Evolutionary conservation across 2,113 vertebrate species (phyloP), one percentile per base, ranked within the genome.

Genomic region (Sturnus vulgaris): DNA sequence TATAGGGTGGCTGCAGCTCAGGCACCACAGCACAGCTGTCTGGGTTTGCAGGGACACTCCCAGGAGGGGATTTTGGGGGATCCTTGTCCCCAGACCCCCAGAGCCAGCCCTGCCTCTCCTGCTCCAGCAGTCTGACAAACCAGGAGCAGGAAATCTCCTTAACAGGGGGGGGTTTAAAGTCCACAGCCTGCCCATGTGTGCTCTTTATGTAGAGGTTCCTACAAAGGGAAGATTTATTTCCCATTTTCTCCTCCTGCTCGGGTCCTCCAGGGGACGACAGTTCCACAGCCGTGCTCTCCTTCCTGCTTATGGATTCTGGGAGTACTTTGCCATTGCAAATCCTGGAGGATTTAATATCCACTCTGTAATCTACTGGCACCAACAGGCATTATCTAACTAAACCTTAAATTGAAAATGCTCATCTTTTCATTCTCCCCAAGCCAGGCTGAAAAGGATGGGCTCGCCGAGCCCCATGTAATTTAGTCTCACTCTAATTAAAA

Each of bases 361-460:
- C 95, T 97, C 97, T 97, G 96, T 98, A 98, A 98, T 98, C 98
- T 98, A 96, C 96, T 98, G 97, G 97, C 97, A 98, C 97, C 98
- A 93, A 96, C 89, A 97, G 97, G 97, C 96, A 97, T 98, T 98
- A 98, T 97, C 98, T 97, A 98, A 97, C 97, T 97, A 97, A 98
- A 98, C 95, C 97, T 97, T 95, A 97, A 98, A 98, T 97, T 98
- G 97, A 97, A 98, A 97, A 96, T 88, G 97, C 92, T 95, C 96
- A 69, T 91, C 95, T 98, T 92, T 91, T 87, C 93, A 61, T 95
- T 97, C 95, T 96, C 90, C 91, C 84, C 75, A 1, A 27, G 91
- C 93, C 14, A 1, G 56, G 28, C 63, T 82, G 87, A 27, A 86
- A 65, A 92, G 97, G 96, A 86, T 3, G 3, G 66, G 57, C 93